phyloP scores from a whole-genome alignment of 1,140 invertebrate species.

The Drosophila nebulosa region DNA sequence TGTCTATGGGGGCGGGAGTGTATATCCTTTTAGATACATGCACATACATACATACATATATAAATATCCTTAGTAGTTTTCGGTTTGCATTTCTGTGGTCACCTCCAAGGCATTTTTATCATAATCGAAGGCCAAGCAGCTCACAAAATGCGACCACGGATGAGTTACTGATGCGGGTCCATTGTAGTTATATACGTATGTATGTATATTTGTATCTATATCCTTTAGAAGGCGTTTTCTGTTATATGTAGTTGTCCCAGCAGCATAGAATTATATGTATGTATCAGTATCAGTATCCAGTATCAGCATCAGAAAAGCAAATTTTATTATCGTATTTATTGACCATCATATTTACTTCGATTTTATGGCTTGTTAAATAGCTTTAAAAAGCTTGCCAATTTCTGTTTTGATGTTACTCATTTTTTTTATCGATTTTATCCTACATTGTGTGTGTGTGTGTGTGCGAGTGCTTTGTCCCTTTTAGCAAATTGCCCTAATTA shows the following conservation, averaged over 20 bases:
- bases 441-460: not conserved
- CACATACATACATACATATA: not conserved
- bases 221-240: slow-evolving; percentile 48
- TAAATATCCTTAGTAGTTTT: slow-evolving; percentile 9
- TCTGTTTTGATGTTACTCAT: not conserved
- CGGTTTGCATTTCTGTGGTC: slow-evolving; percentile 48
- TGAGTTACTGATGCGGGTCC: slow-evolving; percentile 58
- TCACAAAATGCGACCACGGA: not conserved
- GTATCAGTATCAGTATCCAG: not conserved
- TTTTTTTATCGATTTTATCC: not conserved
- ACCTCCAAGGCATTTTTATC: slow-evolving; percentile 69
- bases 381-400: slow-evolving; percentile 48
- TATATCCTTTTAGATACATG: not conserved
- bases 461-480: not conserved
- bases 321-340: slow-evolving; percentile 75
- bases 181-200: slow-evolving; percentile 37
- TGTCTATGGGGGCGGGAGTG: not conserved
- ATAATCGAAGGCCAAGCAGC: slow-evolving; percentile 51
- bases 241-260: slow-evolving; percentile 35
- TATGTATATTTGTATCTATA: not conserved
- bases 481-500: slow-evolving; percentile 1
- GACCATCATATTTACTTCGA: slow-evolving; percentile 64
- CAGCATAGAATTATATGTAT: not conserved
- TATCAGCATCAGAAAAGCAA: not conserved
- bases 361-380: slow-evolving; percentile 62